Conservation (phyloP, 2,888 invertebrate species). For the Chaetogeoica ovagalla region DNA sequence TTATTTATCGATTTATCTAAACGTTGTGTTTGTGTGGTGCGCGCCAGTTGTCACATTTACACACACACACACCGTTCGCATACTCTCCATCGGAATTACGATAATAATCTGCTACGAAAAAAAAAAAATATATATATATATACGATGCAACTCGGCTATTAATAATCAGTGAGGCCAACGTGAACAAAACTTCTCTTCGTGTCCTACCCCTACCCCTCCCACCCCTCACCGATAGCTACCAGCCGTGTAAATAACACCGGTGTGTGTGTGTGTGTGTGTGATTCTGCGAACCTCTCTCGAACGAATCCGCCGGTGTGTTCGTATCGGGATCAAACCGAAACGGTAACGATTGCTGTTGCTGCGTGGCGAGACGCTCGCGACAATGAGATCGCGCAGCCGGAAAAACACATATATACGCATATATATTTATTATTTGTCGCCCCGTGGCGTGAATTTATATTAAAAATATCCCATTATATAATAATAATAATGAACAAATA, state of each 20-base stretch:
- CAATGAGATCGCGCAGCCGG: too few species aligned
- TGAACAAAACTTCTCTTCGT: constrained; percentile 29
- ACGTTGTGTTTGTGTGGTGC: neutral
- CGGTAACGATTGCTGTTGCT: neutral
- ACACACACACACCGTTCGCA: neutral
- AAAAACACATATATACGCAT: too few species aligned
- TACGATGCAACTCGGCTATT: constrained; percentile 32
- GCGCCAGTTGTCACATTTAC: constrained; percentile 13
- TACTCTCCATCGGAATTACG: neutral
- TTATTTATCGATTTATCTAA: neutral
- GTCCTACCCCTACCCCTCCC: constrained; percentile 5
- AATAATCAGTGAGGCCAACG: constrained; percentile 52
- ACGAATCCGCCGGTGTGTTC: constrained; percentile 9
- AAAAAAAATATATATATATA: constrained; percentile 26
- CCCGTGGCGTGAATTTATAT: too few species aligned
- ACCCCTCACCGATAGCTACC: neutral
- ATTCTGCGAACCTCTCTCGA: constrained; percentile 19
- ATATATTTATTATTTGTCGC: too few species aligned
- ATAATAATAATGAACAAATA: too few species aligned
- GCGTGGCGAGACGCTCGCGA: neutral
- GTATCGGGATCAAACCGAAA: constrained; percentile 10
- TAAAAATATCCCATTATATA: too few species aligned
- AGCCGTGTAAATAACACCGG: neutral
- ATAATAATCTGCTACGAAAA: neutral
- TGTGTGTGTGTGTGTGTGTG: neutral